Conservation (phyloP, 1,140 invertebrate species). For the Stenopsyche tienmushanensis region DNA sequence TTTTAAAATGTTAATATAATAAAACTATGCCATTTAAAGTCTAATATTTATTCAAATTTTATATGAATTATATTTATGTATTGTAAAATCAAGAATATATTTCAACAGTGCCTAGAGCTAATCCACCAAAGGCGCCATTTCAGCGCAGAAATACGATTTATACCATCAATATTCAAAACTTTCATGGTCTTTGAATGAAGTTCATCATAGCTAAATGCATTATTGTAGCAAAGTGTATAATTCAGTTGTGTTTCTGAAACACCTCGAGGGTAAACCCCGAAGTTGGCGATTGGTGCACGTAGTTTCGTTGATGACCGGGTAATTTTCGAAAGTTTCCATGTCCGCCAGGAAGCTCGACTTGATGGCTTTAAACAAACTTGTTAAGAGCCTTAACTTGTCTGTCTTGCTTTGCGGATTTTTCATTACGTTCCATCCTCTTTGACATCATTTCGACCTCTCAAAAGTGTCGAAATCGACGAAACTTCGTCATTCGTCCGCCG, state of each 20-base stretch:
- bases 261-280: background rate
- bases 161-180: too few species aligned
- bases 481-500: too few species aligned
- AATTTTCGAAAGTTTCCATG: background rate
- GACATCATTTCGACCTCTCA: background rate
- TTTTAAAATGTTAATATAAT: too few species aligned
- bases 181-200: too few species aligned
- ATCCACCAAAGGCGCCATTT: too few species aligned
- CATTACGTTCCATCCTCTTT: background rate
- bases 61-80: too few species aligned
- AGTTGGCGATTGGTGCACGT: background rate
- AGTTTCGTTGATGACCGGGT: background rate
- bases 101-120: too few species aligned
- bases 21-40: too few species aligned
- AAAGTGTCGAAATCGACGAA: background rate
- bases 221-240: background rate
- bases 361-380: background rate
- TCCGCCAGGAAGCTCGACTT: too few species aligned
- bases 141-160: too few species aligned
- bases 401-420: background rate
- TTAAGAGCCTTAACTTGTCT: background rate
- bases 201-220: background rate
- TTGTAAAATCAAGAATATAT: too few species aligned
- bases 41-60: too few species aligned
- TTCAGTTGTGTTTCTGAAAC: background rate